A percentile compares a stretch with the other conserved stretches of the same genome.
phyloP scores from a whole-genome alignment of 2,888 invertebrate genomes.

The Rosalia funebris region DNA sequence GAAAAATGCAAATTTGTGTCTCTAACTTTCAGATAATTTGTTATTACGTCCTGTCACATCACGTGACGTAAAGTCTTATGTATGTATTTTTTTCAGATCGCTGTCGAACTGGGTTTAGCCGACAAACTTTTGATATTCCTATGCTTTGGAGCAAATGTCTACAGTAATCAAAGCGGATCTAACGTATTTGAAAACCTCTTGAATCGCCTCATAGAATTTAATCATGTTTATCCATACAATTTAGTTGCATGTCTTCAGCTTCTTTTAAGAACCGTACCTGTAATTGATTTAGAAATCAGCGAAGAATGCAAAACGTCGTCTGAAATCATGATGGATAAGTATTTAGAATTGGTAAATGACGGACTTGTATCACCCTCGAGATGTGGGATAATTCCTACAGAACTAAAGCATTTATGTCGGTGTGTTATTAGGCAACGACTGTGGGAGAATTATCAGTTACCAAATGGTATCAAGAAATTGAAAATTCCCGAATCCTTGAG shows the following conservation, averaged over 20 bases:
- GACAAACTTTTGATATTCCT: slow-evolving; percentile 80
- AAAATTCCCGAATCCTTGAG: slow-evolving; percentile 74
- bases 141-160: slow-evolving; percentile 74
- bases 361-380: slow-evolving; percentile 69
- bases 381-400: slow-evolving; percentile 73
- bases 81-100: slow-evolving; percentile 57
- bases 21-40: too few species aligned
- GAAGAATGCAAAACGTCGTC: slow-evolving; percentile 44
- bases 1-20: too few species aligned
- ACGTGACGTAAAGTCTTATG: too few species aligned
- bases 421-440: slow-evolving; percentile 75
- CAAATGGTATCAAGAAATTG: slow-evolving; percentile 76
- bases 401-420: slow-evolving; percentile 80
- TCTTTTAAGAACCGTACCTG: slow-evolving; percentile 73
- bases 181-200: slow-evolving; percentile 72
- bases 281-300: slow-evolving; percentile 67
- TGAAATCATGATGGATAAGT: slow-evolving; percentile 54
- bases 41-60: too few species aligned
- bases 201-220: slow-evolving; percentile 56
- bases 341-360: slow-evolving; percentile 67
- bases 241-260: slow-evolving; percentile 76
- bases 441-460: slow-evolving; percentile 77
- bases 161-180: slow-evolving; percentile 69
- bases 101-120: slow-evolving; percentile 78
- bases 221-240: slow-evolving; percentile 74